These are phyloP conservation scores for Anneissia japonica DNA, from an alignment of 35 echinoderm and acorn worm genomes.

Conservation along the genomic window DNA sequence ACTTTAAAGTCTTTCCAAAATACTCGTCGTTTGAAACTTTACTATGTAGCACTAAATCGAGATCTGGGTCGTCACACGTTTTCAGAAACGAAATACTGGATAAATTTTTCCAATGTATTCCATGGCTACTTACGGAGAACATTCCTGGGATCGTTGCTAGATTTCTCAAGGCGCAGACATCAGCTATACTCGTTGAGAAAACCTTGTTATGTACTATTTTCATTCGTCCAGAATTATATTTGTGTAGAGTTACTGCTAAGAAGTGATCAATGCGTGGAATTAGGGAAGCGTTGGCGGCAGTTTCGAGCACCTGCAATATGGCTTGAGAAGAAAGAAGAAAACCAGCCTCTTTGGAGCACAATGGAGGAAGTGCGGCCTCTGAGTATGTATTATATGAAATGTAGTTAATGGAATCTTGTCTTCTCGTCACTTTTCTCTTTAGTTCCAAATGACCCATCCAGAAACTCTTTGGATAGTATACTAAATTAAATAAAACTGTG, in stretches of 20 bases:
- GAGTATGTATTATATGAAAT: background rate
- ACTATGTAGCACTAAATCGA: conserved; percentile 43
- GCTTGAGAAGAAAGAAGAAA: background rate
- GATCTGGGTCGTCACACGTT: conserved; percentile 39
- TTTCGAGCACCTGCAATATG: background rate
- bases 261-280: background rate
- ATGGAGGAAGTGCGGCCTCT: background rate
- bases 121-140: background rate
- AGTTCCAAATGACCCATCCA: background rate
- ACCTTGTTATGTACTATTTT: background rate
- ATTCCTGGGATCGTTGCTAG: background rate
- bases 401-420: background rate
- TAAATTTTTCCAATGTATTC: background rate
- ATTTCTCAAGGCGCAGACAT: background rate
- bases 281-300: background rate
- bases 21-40: conserved; percentile 40
- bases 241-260: background rate
- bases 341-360: background rate
- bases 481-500: background rate
- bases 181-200: background rate
- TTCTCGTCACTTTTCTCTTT: background rate
- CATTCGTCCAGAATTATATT: background rate
- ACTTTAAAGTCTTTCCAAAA: conserved; percentile 39
- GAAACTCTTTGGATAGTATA: background rate
- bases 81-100: background rate